Conservation (phyloP, 2,113 vertebrate genomes). For the Cyphotilapia sp. region DNA sequence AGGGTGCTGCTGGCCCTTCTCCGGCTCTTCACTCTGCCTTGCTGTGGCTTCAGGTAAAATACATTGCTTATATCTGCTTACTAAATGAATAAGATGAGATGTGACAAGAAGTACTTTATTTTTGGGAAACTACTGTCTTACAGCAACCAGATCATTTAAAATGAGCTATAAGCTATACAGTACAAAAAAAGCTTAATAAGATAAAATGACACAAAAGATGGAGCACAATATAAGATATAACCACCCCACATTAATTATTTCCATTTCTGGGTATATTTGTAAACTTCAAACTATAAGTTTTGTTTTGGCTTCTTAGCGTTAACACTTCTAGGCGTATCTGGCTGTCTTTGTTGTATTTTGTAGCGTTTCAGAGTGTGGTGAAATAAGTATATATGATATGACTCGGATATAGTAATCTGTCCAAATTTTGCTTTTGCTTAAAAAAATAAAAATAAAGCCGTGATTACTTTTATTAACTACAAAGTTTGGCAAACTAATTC, state of each 20-base stretch:
- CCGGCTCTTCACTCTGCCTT: constrained; percentile 87
- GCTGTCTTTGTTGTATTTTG: background rate
- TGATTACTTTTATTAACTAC: background rate
- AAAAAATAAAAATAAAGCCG: background rate
- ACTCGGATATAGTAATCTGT: background rate
- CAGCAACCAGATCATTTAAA: background rate
- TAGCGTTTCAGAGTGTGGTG: background rate
- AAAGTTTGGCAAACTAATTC: background rate
- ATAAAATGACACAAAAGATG: background rate
- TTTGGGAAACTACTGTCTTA: background rate
- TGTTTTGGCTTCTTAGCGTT: background rate
- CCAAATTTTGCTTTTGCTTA: background rate
- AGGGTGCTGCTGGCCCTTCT: constrained; percentile 87
- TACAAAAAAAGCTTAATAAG: background rate
- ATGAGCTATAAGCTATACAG: background rate
- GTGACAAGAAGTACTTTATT: background rate
- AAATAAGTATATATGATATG: background rate
- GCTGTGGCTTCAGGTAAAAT: constrained; percentile 85
- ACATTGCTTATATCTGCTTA: background rate
- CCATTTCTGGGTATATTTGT: background rate
- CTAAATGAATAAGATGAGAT: background rate
- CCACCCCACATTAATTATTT: background rate
- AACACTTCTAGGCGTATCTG: rapidly evolving
- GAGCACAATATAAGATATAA: background rate
- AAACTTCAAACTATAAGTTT: background rate